These are phyloP conservation scores for Nematostella vectensis DNA, from an alignment of 92 coral and sea anemone genomes.

Conservation along the genomic window DNA sequence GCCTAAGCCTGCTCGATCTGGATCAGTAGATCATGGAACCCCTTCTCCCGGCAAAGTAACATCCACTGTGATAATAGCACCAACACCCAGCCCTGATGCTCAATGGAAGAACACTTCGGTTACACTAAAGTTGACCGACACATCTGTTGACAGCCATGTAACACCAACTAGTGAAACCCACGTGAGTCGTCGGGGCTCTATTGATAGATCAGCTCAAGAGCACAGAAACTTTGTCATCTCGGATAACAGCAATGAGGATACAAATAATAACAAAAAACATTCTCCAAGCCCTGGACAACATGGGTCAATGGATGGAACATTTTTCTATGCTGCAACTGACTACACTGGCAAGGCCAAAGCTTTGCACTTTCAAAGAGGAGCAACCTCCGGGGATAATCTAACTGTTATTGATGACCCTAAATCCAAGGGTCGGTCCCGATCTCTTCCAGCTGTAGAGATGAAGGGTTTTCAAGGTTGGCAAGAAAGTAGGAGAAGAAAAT, in stretches of 20 bases:
- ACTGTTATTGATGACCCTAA: constrained; percentile 45
- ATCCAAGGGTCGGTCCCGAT: constrained; percentile 50
- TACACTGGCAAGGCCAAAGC: constrained; percentile 74
- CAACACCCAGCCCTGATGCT: constrained; percentile 20
- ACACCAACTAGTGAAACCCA: constrained; percentile 5
- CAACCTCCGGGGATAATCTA: constrained; percentile 53
- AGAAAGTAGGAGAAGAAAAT: constrained; percentile 9
- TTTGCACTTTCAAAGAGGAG: constrained; percentile 66
- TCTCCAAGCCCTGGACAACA: constrained; percentile 11
- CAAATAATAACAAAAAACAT: constrained; percentile 35
- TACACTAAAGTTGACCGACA: constrained; percentile 17
- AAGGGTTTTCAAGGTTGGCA: constrained; percentile 33
- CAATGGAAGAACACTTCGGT: constrained; percentile 23
- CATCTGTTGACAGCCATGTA: background rate
- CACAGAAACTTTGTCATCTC: constrained; percentile 71
- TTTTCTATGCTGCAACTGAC: constrained; percentile 82
- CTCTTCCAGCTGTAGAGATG: constrained; percentile 54
- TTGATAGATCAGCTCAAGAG: constrained; percentile 65
- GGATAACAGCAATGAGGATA: constrained; percentile 23
- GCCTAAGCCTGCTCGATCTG: constrained; percentile 30
- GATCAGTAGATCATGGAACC: constrained; percentile 13
- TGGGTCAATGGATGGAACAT: constrained; percentile 50
- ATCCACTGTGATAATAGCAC: constrained; percentile 56
- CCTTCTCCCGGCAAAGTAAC: constrained; percentile 29
- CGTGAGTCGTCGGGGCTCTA: constrained; percentile 59